Conservation (phyloP, 2,797 vertebrate genomes). For the Lepilemur septentrionalis region DNA sequence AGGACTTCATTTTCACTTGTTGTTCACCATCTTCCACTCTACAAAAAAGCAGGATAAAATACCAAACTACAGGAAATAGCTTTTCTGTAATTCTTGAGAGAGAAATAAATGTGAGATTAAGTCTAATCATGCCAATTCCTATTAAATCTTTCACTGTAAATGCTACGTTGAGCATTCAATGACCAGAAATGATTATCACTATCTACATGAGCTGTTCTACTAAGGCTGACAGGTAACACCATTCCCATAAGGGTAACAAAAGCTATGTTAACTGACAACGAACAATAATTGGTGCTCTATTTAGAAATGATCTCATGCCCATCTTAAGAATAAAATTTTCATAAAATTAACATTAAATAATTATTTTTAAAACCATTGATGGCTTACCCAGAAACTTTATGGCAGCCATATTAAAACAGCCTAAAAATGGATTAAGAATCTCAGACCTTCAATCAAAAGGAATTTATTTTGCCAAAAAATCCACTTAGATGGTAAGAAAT, state of each 20-base stretch:
- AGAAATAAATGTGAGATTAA: slow-evolving; percentile 24
- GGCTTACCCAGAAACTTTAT: neutral
- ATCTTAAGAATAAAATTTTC: neutral
- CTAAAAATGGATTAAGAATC: neutral
- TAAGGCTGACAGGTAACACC: neutral
- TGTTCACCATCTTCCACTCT: slow-evolving; percentile 93
- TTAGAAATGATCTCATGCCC: neutral
- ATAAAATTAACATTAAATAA: neutral
- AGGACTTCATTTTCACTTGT: slow-evolving; percentile 92
- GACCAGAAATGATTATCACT: neutral
- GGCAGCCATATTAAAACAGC: neutral
- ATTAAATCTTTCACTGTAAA: neutral
- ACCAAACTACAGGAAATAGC: slow-evolving; percentile 54
- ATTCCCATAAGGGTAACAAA: neutral
- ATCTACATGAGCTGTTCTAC: neutral
- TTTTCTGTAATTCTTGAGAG: slow-evolving; percentile 16
- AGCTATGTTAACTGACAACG: neutral
- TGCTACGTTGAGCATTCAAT: neutral
- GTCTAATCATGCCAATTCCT: neutral
- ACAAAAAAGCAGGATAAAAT: slow-evolving; percentile 65
- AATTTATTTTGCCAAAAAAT: neutral
- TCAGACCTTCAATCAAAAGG: neutral
- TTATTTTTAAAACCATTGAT: neutral
- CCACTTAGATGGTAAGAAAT: neutral
- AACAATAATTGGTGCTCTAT: neutral